Percentiles rank a stretch among this genome's conserved stretches.
phyloP scores from a whole-genome alignment of 2,888 invertebrate genomes.

The Hypomecis atomaria region DNA sequence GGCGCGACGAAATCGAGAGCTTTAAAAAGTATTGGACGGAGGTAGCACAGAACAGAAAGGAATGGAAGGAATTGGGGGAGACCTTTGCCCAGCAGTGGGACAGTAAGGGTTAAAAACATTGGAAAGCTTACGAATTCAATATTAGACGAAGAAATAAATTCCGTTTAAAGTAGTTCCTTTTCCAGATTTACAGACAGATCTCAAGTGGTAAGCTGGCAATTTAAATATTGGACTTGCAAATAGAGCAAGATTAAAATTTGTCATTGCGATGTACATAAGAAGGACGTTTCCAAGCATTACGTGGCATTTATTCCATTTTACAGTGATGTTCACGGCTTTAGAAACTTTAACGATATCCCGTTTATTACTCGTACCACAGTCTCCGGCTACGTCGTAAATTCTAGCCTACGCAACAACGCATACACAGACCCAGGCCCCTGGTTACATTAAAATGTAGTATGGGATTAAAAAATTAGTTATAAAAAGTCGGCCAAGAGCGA shows the following conservation, averaged over 20 bases:
- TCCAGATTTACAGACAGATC: not conserved
- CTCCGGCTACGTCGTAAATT: slow-evolving; percentile 20
- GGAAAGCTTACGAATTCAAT: too few relatives aligned
- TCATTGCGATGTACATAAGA: not conserved
- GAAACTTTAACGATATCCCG: slow-evolving; percentile 25
- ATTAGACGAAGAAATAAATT: too few relatives aligned
- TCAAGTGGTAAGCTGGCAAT: not conserved
- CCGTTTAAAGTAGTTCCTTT: too few relatives aligned
- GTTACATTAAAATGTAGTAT: slow-evolving; percentile 4
- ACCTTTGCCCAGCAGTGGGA: too few relatives aligned
- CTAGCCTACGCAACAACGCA: slow-evolving; percentile 15
- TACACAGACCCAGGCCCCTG: slow-evolving; percentile 7
- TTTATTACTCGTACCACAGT: slow-evolving; percentile 6
- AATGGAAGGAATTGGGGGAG: too few relatives aligned
- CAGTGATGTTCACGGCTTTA: slow-evolving; percentile 27
- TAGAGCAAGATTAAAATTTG: not conserved
- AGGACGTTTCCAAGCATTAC: slow-evolving; percentile 7
- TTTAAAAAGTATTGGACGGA: too few relatives aligned
- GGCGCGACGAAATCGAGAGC: too few relatives aligned
- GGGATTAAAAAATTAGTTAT: not conserved
- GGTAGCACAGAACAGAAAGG: too few relatives aligned
- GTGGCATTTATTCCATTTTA: slow-evolving; percentile 12
- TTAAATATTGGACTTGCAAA: not conserved
- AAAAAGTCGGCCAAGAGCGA: too few relatives aligned
- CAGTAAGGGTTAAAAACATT: too few relatives aligned